Evolutionary conservation across 2,113 vertebrate genomes (phyloP).

Genomic region (Hippolais icterina): DNA sequence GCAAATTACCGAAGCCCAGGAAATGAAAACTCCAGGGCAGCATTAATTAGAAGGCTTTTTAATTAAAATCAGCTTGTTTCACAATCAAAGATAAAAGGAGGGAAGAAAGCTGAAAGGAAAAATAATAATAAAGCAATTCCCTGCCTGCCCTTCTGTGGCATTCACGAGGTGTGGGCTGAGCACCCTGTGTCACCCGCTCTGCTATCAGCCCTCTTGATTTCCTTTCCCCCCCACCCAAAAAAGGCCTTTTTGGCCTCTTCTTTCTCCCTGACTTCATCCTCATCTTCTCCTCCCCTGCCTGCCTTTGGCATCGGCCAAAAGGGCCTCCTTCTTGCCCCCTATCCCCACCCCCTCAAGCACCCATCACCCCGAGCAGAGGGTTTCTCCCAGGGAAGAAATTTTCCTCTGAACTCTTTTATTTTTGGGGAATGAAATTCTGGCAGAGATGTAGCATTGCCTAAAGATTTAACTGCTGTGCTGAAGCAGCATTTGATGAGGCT

Average conservation of each 20-base stretch:
- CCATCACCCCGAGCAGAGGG: fast-evolving
- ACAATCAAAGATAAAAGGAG: slow-evolving; percentile 59
- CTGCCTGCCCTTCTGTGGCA: slow-evolving; percentile 33
- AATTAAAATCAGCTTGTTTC: slow-evolving; percentile 69
- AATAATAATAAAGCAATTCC: slow-evolving; percentile 26
- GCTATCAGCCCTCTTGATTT: not conserved
- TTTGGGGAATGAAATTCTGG: not conserved
- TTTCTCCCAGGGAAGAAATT: not conserved
- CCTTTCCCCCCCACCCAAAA: fast-evolving
- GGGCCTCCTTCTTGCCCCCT: not conserved
- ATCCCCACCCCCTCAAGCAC: fast-evolving
- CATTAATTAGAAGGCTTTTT: slow-evolving; percentile 72
- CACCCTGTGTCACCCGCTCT: not conserved
- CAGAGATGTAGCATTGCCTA: not conserved
- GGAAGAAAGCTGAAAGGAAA: slow-evolving; percentile 40
- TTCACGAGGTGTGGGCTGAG: slow-evolving; percentile 38
- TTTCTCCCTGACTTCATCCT: not conserved
- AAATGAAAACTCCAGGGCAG: slow-evolving; percentile 64
- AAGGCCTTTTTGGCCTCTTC: not conserved
- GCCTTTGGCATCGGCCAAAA: not conserved
- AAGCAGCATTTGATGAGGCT: not conserved
- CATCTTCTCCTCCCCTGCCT: not conserved
- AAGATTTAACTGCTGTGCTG: not conserved
- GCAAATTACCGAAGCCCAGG: slow-evolving; percentile 52
- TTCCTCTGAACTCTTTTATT: not conserved